phyloP scores from a whole-genome alignment of 2,797 vertebrate species.

The Bradypus variegatus region DNA sequence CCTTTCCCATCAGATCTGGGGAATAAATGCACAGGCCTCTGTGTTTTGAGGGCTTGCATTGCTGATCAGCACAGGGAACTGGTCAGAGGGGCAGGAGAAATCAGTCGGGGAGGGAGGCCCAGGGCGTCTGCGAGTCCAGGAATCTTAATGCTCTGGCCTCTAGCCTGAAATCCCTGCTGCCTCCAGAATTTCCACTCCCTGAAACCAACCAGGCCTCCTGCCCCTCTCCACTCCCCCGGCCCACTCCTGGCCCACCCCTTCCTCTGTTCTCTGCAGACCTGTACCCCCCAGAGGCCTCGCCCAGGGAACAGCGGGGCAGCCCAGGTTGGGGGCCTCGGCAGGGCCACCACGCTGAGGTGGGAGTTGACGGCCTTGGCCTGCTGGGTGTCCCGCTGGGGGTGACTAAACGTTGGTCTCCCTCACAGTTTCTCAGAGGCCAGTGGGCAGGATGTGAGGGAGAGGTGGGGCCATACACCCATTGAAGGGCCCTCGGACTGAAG shows the following conservation, averaged over 20 bases:
- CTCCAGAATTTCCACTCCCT: neutral
- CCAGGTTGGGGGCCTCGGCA: neutral
- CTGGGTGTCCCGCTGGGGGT: neutral
- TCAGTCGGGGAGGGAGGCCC: neutral
- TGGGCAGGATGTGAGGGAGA: neutral
- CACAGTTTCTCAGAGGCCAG: neutral
- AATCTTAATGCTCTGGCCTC: neutral
- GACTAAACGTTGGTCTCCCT: neutral
- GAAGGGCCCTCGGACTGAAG: neutral
- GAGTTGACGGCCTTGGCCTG: neutral
- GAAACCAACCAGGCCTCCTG: neutral
- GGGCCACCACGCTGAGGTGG: neutral
- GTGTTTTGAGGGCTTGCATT: neutral
- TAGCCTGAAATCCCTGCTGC: neutral
- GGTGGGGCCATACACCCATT: neutral
- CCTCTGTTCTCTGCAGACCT: neutral
- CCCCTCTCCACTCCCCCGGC: fast-evolving
- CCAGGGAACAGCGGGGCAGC: no score
- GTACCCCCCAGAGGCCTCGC: neutral
- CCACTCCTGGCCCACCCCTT: fast-evolving
- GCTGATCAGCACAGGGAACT: neutral
- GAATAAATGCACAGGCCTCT: neutral
- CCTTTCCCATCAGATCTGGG: neutral
- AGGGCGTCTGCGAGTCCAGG: neutral
- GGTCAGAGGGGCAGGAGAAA: neutral